A percentile compares a stretch with the other conserved stretches of the same genome.
phyloP scores from a whole-genome alignment of 2,797 vertebrate genomes.

The Lerista edwardsae region DNA sequence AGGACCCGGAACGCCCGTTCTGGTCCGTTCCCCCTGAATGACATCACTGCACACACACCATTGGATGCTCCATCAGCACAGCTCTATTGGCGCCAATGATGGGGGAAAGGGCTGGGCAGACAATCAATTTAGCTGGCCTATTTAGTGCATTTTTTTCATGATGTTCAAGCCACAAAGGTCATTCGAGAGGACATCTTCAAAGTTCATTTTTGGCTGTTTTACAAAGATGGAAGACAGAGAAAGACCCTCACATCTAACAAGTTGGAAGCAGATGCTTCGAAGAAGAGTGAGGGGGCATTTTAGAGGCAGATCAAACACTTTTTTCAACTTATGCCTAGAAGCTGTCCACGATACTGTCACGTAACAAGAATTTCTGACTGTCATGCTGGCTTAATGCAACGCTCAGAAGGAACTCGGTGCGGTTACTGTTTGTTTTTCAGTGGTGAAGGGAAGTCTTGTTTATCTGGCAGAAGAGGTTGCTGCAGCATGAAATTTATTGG shows the following conservation, averaged over 20 bases:
- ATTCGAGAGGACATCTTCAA: conserved; percentile 3
- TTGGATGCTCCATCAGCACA: too few species aligned
- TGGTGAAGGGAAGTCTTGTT: conserved; percentile 24
- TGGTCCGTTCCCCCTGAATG: too few species aligned
- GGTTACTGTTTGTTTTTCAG: conserved; percentile 59
- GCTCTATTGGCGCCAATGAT: too few species aligned
- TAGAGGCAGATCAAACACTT: conserved; percentile 62
- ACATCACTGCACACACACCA: too few species aligned
- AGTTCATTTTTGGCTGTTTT: neutral
- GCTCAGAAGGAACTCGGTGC: conserved; percentile 45
- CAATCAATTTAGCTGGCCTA: neutral
- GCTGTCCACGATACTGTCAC: conserved; percentile 65
- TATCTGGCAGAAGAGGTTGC: conserved; percentile 46
- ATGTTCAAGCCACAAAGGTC: conserved; percentile 30
- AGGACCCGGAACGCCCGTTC: too few species aligned
- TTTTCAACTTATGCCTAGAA: conserved; percentile 69
- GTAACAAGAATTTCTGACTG: conserved; percentile 59
- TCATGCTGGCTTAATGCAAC: conserved; percentile 55
- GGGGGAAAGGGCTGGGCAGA: too few species aligned
- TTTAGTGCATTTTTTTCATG: neutral
- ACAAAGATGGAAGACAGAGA: conserved; percentile 14
- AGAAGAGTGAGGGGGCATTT: conserved; percentile 53
- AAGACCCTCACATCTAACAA: conserved; percentile 46
- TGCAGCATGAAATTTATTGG: conserved; percentile 51
- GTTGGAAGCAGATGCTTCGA: conserved; percentile 61